Evolutionary conservation across 1,140 invertebrate species (phyloP).

Genomic region (Sarcophaga bullata): DNA sequence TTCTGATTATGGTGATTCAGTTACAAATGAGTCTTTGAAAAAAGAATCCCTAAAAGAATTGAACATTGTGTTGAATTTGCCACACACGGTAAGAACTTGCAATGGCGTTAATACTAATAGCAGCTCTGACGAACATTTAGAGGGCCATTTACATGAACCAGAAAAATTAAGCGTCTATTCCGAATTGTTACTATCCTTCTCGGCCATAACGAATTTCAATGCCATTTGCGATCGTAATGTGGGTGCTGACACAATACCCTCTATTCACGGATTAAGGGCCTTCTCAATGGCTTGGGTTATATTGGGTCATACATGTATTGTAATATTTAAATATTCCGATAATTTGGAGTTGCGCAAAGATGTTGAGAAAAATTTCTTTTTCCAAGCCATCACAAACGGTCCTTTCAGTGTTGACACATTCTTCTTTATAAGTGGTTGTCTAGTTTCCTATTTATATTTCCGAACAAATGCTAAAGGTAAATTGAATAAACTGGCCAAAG

Average conservation of each 20-base stretch:
- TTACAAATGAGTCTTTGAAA: constrained; percentile 52
- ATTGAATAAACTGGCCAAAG: constrained; percentile 78
- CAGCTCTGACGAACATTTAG: constrained; percentile 72
- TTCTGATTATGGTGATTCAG: constrained; percentile 63
- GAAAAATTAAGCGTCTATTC: constrained; percentile 70
- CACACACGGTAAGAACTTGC: constrained; percentile 42
- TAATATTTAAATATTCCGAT: constrained; percentile 86
- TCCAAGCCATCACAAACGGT: constrained; percentile 86
- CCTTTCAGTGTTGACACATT: constrained; percentile 92
- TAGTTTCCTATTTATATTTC: constrained; percentile 87
- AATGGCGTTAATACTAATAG: constrained; percentile 63
- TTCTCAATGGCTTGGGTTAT: constrained; percentile 95
- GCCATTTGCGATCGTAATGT: constrained; percentile 82
- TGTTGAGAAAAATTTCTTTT: constrained; percentile 82
- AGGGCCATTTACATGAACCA: constrained; percentile 66
- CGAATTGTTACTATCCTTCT: constrained; percentile 82
- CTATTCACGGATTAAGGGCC: constrained; percentile 82
- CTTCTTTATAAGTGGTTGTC: constrained; percentile 83
- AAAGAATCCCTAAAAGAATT: constrained; percentile 59
- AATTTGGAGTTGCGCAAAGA: constrained; percentile 82
- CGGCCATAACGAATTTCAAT: constrained; percentile 77
- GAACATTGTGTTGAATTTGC: constrained; percentile 59
- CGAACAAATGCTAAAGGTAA: constrained; percentile 83
- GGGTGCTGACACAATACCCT: constrained; percentile 82
- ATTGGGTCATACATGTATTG: constrained; percentile 87